Base-by-base conservation (phyloP, 2,113 vertebrate genomes). In the Pongo abelii region DNA sequence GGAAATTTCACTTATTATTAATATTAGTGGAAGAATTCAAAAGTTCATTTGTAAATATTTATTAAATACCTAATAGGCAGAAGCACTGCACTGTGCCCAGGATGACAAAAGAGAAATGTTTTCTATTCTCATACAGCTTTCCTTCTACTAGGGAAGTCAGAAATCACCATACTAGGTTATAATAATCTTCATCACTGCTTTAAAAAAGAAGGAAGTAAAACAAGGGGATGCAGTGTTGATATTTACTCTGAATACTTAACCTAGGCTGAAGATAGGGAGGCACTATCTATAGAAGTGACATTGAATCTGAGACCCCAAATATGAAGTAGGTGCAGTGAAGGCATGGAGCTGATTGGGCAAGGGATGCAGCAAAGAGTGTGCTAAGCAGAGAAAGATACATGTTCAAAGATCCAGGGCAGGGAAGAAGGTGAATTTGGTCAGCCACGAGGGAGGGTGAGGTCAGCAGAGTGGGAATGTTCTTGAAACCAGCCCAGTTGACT, bases 251-350 rank as follows among this genome's bases (percentile, higher is more conserved):
- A 89, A 30, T n/a, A 75, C 13, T 72, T 43, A 55, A 38, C 2
- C 0, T 72, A 5, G 1, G 14, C 16, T 27, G 9, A n/a, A 81
- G 22, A 38, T 61, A 27, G 23, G 35, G 30, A 84, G 2, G 6
- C 25, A n/a, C 10, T 43, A 5, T 5, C 16, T 55, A 38, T n/a
- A n/a, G 8, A 46, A 1, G 2, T 13, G 48, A 30, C 1, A 5
- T 7, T 38, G 61, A 83, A 18, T 77, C 27, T 11, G n/a, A 79
- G 55, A 59, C 12, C 16, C 27, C 22, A 46, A 25, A 25, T 8
- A 13, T 43, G 2, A 52, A 6, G 1, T 18, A 32, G 11, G 14
- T 70, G 22, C 10, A 35, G 5, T 48, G 52, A 55, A 57, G 20
- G n/a, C 10, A 35, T 64, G 1, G 6, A 30, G 27, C 40, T 57